Conservation (phyloP, 2,888 invertebrate genomes). For the Asteroscopus sphinx region DNA sequence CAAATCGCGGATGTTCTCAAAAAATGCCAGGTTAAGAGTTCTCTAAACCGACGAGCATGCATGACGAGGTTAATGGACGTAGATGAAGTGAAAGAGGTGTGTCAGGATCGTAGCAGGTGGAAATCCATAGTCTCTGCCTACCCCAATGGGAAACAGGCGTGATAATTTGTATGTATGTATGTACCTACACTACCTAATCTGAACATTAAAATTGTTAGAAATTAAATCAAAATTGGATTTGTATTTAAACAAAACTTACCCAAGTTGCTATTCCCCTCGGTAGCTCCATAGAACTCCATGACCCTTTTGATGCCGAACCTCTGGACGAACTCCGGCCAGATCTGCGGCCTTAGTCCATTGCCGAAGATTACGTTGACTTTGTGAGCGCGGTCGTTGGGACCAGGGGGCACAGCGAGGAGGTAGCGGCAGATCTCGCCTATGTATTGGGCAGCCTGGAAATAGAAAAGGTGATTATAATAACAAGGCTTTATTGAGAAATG, state of each 20-base stretch:
- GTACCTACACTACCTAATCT: no score
- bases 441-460: constrained; percentile 93
- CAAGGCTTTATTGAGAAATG: no score
- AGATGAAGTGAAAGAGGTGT: no score
- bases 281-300: constrained; percentile 98
- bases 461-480: not conserved
- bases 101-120: no score
- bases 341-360: constrained; percentile 97
- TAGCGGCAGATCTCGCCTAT: constrained; percentile 97
- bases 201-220: no score
- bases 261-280: constrained; percentile 98
- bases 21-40: no score
- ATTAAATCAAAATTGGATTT: not conserved
- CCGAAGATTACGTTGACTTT: constrained; percentile 95
- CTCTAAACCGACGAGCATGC: no score
- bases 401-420: constrained; percentile 92
- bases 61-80: no score
- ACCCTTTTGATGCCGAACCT: constrained; percentile 92
- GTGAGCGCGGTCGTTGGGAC: constrained; percentile 91
- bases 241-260: constrained; percentile 79
- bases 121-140: no score
- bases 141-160: no score
- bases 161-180: no score
- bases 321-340: constrained; percentile 96
- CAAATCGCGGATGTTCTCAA: no score